phyloP scores from a whole-genome alignment of 1,140 invertebrate species.

The Calosoma granatense region DNA sequence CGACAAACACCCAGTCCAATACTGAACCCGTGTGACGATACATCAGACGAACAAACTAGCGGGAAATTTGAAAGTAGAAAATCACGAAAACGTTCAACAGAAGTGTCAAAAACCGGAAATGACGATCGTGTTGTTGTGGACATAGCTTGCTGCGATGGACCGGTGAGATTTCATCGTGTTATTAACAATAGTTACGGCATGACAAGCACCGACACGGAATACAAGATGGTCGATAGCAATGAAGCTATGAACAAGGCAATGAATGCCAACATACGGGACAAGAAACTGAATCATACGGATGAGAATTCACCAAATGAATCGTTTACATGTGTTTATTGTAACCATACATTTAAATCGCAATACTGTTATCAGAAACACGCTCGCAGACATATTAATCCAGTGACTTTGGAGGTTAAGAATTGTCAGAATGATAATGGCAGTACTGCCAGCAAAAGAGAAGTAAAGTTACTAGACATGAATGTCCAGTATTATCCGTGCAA shows the following conservation, averaged over 20 bases:
- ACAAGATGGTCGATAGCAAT: constrained; percentile 27
- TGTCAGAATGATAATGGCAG: constrained; percentile 13
- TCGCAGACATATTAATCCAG: constrained; percentile 51
- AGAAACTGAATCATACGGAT: constrained; percentile 22
- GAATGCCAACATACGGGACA: constrained; percentile 37
- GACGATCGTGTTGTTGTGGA: constrained; percentile 55
- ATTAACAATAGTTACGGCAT: constrained; percentile 61
- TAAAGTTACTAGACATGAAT: constrained; percentile 62
- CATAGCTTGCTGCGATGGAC: constrained; percentile 78
- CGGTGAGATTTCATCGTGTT: constrained; percentile 69
- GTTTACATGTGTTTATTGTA: constrained; percentile 66
- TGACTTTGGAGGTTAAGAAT: constrained; percentile 31
- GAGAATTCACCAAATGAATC: constrained; percentile 33
- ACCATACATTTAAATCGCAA: constrained; percentile 70
- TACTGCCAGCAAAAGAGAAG: constrained; percentile 36
- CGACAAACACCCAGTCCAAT: constrained; percentile 33
- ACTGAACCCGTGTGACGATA: constrained; percentile 24
- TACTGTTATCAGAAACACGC: constrained; percentile 76
- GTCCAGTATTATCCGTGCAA: constrained; percentile 89
- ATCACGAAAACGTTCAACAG: constrained; percentile 17
- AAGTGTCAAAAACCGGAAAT: constrained; percentile 14
- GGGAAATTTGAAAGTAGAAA: background rate
- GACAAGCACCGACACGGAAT: constrained; percentile 8
- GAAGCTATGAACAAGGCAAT: constrained; percentile 37
- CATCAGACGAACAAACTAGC: constrained; percentile 11